A percentile compares a stretch with the other conserved stretches of the same genome.
Evolutionary conservation across 1,140 invertebrate genomes (phyloP).

Genomic region (Microplitis demolitor): DNA sequence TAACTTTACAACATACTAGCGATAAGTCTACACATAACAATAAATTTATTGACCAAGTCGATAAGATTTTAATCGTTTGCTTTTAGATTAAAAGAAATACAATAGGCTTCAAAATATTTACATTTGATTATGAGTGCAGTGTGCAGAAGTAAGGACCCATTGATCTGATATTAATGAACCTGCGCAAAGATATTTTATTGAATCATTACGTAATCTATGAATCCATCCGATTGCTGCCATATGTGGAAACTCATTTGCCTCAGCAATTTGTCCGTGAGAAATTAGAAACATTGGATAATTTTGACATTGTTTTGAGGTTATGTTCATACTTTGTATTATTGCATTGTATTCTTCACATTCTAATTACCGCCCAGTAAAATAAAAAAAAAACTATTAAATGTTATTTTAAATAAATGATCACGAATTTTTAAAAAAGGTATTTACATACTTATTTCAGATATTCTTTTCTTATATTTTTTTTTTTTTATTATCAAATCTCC

Average conservation of each 20-base stretch:
- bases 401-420: background rate
- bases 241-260: conserved; percentile 66
- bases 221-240: conserved; percentile 60
- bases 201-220: conserved; percentile 30
- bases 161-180: conserved; percentile 51
- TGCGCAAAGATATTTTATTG: conserved; percentile 51
- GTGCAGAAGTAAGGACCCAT: conserved; percentile 57
- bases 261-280: conserved; percentile 50
- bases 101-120: conserved; percentile 14
- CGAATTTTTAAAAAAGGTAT: too few relatives aligned
- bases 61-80: too few relatives aligned
- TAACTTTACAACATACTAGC: too few relatives aligned
- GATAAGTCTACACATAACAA: too few relatives aligned
- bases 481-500: too few relatives aligned
- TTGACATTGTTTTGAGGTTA: conserved; percentile 25
- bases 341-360: too few relatives aligned
- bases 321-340: too few relatives aligned
- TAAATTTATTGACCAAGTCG: too few relatives aligned
- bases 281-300: background rate
- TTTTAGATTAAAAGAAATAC: background rate
- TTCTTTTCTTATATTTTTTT: too few relatives aligned
- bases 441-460: too few relatives aligned
- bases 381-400: background rate
- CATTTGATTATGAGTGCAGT: conserved; percentile 43
- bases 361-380: too few relatives aligned